A percentile compares a stretch with the other conserved stretches of the same genome.
phyloP scores from a whole-genome alignment of 2,888 invertebrate genomes.

The Caenorhabditis virilis region DNA sequence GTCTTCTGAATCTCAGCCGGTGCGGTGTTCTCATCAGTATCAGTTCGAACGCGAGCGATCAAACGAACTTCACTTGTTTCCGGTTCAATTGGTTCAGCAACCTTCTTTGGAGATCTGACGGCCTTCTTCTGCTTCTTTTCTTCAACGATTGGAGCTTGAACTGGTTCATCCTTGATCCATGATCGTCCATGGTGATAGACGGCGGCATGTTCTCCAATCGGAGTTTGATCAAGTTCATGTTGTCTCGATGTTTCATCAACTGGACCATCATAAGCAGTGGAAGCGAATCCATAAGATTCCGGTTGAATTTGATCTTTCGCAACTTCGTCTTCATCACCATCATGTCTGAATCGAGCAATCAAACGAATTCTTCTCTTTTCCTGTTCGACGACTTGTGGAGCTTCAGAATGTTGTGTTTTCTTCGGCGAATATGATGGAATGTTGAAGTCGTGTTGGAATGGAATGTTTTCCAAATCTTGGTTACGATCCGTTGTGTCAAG shows the following conservation, averaged over 20 bases:
- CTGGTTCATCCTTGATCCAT: conserved; percentile 11
- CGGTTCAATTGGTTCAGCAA: conserved; percentile 6
- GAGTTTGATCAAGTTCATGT: conserved; percentile 27
- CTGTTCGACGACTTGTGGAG: conserved; percentile 5
- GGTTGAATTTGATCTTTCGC: too few relatives aligned
- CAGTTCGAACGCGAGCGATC: conserved; percentile 19
- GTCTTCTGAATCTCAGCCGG: conserved; percentile 2
- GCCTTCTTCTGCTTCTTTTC: too few relatives aligned
- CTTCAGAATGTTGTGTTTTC: not conserved
- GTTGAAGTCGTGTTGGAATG: conserved; percentile 17
- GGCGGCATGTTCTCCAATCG: conserved; percentile 18
- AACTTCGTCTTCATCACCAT: conserved; percentile 42
- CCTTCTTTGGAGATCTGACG: conserved; percentile 10
- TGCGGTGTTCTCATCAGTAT: conserved; percentile 2
- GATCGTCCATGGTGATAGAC: conserved; percentile 42
- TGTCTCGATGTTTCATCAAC: conserved; percentile 25
- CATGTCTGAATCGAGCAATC: conserved; percentile 28
- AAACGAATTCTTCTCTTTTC: conserved; percentile 1
- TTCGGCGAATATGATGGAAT: conserved; percentile 15
- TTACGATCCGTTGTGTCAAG: conserved; percentile 10
- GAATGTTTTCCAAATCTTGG: conserved; percentile 18
- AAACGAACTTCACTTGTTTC: conserved; percentile 20
- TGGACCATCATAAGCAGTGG: conserved; percentile 25
- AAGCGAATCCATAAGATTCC: conserved; percentile 17
- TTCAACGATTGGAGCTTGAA: too few relatives aligned